phyloP scores from a whole-genome alignment of 2,797 vertebrate species.

The Microhierax caerulescens region DNA sequence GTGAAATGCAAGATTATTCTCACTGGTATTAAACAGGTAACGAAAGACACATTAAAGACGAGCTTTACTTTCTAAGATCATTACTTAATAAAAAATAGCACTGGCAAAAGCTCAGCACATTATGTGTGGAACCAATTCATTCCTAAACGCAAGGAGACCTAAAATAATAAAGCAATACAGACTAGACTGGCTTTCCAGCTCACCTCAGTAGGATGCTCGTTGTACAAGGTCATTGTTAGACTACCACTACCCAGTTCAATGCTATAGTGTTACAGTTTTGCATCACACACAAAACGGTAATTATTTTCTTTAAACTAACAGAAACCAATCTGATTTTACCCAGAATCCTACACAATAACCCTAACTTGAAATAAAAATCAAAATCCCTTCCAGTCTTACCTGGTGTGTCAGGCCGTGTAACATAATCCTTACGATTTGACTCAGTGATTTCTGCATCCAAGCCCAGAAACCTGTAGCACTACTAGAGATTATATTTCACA shows the following conservation, averaged over 20 bases:
- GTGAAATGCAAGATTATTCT: slow-evolving; percentile 50
- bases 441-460: neutral
- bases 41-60: slow-evolving; percentile 51
- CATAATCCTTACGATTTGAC: neutral
- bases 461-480: neutral
- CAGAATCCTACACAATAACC: neutral
- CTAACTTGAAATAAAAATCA: neutral
- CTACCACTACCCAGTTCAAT: neutral
- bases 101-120: neutral
- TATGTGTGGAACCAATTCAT: neutral
- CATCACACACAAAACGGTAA: neutral
- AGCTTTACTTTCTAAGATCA: neutral
- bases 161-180: neutral
- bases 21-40: neutral
- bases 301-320: neutral
- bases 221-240: neutral
- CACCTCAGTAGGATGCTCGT: neutral
- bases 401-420: neutral
- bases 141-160: neutral
- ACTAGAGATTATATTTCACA: neutral
- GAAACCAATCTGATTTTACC: neutral
- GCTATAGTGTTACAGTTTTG: neutral
- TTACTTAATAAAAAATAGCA: neutral
- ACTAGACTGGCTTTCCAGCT: neutral
- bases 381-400: neutral